Percentiles rank a stretch among this genome's conserved stretches.
Conservation (phyloP, 2,797 vertebrate species). For the Hemitrygon akajei region DNA sequence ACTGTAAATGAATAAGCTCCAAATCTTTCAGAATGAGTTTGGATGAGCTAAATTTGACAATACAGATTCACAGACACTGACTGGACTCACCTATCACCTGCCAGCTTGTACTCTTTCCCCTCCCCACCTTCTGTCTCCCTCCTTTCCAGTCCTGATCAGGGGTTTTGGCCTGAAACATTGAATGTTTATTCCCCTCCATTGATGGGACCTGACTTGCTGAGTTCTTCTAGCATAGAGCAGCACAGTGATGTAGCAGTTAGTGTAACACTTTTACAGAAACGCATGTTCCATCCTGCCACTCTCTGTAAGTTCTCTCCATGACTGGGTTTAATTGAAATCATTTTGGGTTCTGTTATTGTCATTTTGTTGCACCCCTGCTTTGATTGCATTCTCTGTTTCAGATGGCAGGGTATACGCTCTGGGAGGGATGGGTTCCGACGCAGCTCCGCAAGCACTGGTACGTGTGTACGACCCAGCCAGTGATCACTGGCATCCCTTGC, state of each 20-base stretch:
- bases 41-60: neutral
- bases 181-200: no score
- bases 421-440: slow-evolving; percentile 89
- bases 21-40: neutral
- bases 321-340: neutral
- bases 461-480: slow-evolving; percentile 78
- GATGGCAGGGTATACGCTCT: slow-evolving; percentile 81
- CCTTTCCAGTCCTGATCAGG: no score
- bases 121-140: no score
- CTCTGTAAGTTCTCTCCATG: no score
- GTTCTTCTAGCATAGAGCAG: no score
- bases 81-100: no score
- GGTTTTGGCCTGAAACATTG: no score
- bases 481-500: slow-evolving; percentile 79
- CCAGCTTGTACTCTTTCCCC: no score
- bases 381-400: slow-evolving; percentile 52
- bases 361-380: neutral
- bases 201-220: no score
- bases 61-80: neutral
- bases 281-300: no score
- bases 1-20: neutral
- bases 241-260: no score
- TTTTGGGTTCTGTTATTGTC: neutral
- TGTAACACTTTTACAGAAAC: no score
- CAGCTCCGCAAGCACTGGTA: slow-evolving; percentile 81